Base-by-base conservation (phyloP, 2,888 invertebrate genomes). In the Plemyria rubiginata region DNA sequence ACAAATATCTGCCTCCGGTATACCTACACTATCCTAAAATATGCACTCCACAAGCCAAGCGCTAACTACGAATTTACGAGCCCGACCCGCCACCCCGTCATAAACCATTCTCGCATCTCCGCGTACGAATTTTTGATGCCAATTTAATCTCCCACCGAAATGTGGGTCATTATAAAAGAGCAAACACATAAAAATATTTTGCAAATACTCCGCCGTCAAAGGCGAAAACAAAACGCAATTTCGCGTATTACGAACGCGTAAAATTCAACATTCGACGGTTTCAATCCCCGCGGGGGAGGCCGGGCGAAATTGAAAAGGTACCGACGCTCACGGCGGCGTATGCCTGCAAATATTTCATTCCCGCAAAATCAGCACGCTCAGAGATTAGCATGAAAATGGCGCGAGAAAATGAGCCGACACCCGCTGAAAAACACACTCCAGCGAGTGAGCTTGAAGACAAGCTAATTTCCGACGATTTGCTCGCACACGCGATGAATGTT, bases 341-440 rank as follows among this genome's bases (percentile, higher is more conserved):
- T 77, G 83, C 81, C 77, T 80, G 83, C 84, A 86, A 86, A 87
- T 86, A 88, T 88, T 88, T 86, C 82, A 86, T 83, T 82, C 79
- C 78, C 79, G 73, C 78, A 75, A 85, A 87, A 87, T 87, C 87
- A 86, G 85, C 83, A 80, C 78, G 79, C 80, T 74, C 75, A 72
- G 79, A 85, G 84, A 88, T 88, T 88, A 88, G 82, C 86, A 87
- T 87, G 84, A 86, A 86, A 89, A 89, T 85, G 84, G 85, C 68
- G 80, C 75, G 81, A 79, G 84, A 77, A 80, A 84, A 82, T 82
- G 82, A 81, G 76, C 77, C 78, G 74, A 71, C 75, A 68, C 75
- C 73, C 77, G 73, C 70, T 73, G 81, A 79, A 83, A 80, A 73
- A 70, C 69, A 63, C 60, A 59, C 59, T 66, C 57, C 55, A 49